A percentile compares a stretch with the other conserved stretches of the same genome.
Conservation (phyloP, 2,797 vertebrate species). For the Xyrichtys novacula region DNA sequence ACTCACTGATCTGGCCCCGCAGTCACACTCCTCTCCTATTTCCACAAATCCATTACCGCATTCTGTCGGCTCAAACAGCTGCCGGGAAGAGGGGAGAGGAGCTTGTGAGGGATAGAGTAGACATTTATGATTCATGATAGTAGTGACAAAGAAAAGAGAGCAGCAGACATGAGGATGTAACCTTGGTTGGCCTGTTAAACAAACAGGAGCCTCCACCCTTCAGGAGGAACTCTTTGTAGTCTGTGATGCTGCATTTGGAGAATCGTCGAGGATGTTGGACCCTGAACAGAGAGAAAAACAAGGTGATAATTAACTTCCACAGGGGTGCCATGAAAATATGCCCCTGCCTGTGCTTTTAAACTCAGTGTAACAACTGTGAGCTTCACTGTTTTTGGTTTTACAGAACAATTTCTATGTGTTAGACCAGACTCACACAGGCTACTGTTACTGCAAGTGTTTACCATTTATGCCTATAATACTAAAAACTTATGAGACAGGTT, state of each 20-base stretch:
- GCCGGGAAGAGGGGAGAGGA: constrained; percentile 59
- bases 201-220: constrained; percentile 97
- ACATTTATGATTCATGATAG: constrained; percentile 10
- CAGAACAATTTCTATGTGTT: not conserved
- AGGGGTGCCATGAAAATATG: not conserved
- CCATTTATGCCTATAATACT: not conserved
- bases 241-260: constrained; percentile 97
- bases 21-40: constrained; percentile 97
- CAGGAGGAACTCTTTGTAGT: constrained; percentile 95
- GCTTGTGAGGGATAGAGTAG: not conserved
- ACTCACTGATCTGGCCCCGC: constrained; percentile 91
- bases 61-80: constrained; percentile 93
- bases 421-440: not conserved
- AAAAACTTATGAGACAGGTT: not conserved
- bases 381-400: not conserved
- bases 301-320: constrained; percentile 8
- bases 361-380: not conserved
- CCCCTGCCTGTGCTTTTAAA: not conserved
- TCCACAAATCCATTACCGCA: constrained; percentile 98
- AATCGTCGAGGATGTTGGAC: constrained; percentile 94
- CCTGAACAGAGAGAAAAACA: constrained; percentile 74
- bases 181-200: constrained; percentile 97
- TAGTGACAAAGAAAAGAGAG: not conserved
- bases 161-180: constrained; percentile 58
- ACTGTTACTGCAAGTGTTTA: not conserved